These are phyloP conservation scores for Drosophila testacea DNA, from an alignment of 2,888 invertebrate genomes.

Conservation along the genomic window DNA sequence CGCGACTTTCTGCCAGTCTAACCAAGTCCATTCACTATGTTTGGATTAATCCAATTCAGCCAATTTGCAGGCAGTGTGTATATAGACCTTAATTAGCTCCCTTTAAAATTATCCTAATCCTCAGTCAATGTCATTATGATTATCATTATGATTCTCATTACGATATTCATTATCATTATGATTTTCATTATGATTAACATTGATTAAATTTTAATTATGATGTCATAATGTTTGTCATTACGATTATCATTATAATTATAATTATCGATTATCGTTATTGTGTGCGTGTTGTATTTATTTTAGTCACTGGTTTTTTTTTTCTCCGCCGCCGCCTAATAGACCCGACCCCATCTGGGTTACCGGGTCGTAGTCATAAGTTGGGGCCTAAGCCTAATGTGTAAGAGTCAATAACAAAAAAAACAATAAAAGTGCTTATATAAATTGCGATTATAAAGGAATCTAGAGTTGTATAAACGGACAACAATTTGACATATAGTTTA, in stretches of 20 bases:
- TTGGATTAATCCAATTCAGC: neutral
- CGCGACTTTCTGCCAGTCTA: slow-evolving; percentile 91
- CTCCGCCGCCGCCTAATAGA: slow-evolving; percentile 20
- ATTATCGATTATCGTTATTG: slow-evolving; percentile 13
- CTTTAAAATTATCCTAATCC: slow-evolving; percentile 13
- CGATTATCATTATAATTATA: neutral
- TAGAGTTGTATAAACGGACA: slow-evolving; percentile 15
- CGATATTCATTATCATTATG: neutral
- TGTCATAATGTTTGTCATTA: neutral
- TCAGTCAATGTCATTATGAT: neutral
- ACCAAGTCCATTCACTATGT: slow-evolving; percentile 63
- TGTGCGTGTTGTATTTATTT: slow-evolving; percentile 66
- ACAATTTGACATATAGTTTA: slow-evolving; percentile 25
- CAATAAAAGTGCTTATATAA: slow-evolving; percentile 6
- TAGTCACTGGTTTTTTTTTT: slow-evolving; percentile 55
- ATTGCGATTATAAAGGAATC: slow-evolving; percentile 22
- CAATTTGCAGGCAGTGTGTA: slow-evolving; percentile 36
- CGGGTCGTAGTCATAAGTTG: slow-evolving; percentile 68
- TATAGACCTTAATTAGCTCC: slow-evolving; percentile 38
- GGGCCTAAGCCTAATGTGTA: slow-evolving; percentile 66
- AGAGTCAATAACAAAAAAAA: slow-evolving; percentile 57
- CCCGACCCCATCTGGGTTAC: slow-evolving; percentile 8
- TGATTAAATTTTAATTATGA: no score
- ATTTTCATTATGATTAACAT: neutral
- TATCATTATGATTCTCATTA: slow-evolving; percentile 1